Evolutionary conservation across 2,113 vertebrate genomes (phyloP).

Genomic region (Rallus limicola): DNA sequence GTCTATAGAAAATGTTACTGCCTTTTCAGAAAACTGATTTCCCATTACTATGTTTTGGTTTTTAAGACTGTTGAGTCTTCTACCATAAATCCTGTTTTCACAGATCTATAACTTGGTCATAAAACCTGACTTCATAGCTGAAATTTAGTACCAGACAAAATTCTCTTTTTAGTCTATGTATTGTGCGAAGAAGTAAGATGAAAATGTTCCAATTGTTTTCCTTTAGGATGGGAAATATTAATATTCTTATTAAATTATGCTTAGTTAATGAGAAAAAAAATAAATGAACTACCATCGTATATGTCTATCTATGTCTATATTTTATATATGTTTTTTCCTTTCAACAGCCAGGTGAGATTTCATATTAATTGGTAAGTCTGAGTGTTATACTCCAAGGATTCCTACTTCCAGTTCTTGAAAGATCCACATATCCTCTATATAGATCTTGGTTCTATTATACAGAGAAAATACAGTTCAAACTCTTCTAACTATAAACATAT

Average conservation of each 20-base stretch:
- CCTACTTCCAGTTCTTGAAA: background rate
- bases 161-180: background rate
- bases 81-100: background rate
- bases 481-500: background rate
- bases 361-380: background rate
- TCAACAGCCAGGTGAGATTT: background rate
- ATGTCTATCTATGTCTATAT: background rate
- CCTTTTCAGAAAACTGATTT: conserved; percentile 4
- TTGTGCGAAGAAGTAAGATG: background rate
- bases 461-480: background rate
- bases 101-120: conserved; percentile 9
- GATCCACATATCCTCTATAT: background rate
- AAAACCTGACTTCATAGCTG: conserved; percentile 38
- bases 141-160: conserved; percentile 49
- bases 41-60: conserved; percentile 26
- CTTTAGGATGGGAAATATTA: background rate
- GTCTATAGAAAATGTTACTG: conserved; percentile 42
- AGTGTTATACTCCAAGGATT: background rate
- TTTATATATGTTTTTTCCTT: background rate
- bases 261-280: background rate
- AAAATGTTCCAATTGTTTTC: background rate
- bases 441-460: background rate
- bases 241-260: background rate
- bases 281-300: background rate
- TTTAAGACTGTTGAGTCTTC: conserved; percentile 18